Base-by-base conservation (phyloP, 2,113 vertebrate genomes). In the Sinocyclocheilus anophthalmus region DNA sequence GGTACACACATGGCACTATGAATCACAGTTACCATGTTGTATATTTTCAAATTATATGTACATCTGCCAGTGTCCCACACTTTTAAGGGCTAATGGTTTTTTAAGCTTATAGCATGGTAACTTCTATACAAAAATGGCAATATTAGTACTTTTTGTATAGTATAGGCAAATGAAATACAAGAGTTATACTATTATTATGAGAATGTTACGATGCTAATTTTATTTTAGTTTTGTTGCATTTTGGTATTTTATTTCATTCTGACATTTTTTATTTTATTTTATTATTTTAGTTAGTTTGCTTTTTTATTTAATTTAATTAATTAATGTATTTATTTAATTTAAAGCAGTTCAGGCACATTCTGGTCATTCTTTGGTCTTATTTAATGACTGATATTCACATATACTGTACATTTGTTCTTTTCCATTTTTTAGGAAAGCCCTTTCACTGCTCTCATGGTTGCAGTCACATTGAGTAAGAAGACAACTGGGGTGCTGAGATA, bases 401-500 rank as follows among this genome's bases (percentile, higher is more conserved):
- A 53, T 76, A 12, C 7, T 20, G 16, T 33, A 72, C 37, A 55
- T 57, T 33, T 24, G 12, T 55, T 50, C 69, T 48, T 84, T 75
- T 76, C 8, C 33, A 69, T 73, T 16, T 88, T 85, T 69, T 13
- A 70, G 13, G 24, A 83, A 24, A 55, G 30, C n/a, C 20, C 22
- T 85, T 24, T 80, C 55, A 67, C 53, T 33, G 26, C 48, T 83
- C 50, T 55, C 53, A 12, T 81, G 45, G 78, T 78, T 73, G 69
- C 76, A 63, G 86, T 90, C 48, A 65, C 85, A 73, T 70, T 86
- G 69, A 76, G 13, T 79, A 30, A 85, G 83, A 48, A 18, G 65
- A 88, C 86, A 81, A 87, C 89, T 89, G 42, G 84, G 88, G 88
- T 93, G 89, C 91, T 88, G 90, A 93, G 91, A 92, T 94, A 92